Evolutionary conservation across 2,888 invertebrate species (phyloP).

Genomic region (Caradrina kadenii): DNA sequence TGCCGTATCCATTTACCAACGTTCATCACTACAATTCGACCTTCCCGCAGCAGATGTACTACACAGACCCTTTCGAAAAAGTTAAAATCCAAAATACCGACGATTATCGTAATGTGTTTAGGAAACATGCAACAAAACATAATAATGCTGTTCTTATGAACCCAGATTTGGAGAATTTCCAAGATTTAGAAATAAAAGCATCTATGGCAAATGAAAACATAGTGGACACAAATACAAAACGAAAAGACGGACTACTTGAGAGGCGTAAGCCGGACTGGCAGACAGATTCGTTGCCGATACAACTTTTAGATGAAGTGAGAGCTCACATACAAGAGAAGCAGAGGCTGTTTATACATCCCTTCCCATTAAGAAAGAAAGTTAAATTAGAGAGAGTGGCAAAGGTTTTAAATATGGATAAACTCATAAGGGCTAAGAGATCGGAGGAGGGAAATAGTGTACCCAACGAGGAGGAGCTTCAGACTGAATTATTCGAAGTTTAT

Average conservation of each 20-base stretch:
- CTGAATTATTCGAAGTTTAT: constrained; percentile 72
- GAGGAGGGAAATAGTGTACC: constrained; percentile 1
- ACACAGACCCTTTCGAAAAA: constrained; percentile 59
- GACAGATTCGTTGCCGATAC: constrained; percentile 74
- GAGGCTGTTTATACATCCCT: constrained; percentile 71
- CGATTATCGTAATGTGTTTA: too few species aligned
- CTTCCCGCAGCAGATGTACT: constrained; percentile 34
- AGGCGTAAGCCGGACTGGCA: constrained; percentile 74
- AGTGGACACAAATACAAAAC: background rate
- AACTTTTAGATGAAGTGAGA: constrained; percentile 79
- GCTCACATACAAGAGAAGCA: constrained; percentile 75
- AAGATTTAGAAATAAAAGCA: constrained; percentile 46
- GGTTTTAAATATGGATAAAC: constrained; percentile 76
- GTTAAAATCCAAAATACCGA: constrained; percentile 4
- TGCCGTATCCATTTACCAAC: constrained; percentile 79
- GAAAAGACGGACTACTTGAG: constrained; percentile 27
- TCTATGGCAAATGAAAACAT: constrained; percentile 28
- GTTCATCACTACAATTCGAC: constrained; percentile 66
- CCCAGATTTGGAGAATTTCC: constrained; percentile 60
- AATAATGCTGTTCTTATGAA: constrained; percentile 64
- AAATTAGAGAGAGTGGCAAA: constrained; percentile 82
- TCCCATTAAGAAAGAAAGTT: constrained; percentile 77
- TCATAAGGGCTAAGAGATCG: constrained; percentile 71
- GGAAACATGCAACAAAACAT: constrained; percentile 51
- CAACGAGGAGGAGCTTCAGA: constrained; percentile 5